Percentiles rank a stretch among this genome's conserved stretches.
Evolutionary conservation across 53 echinoderm and acorn worm species (phyloP).

Genomic region (Antedon mediterranea): DNA sequence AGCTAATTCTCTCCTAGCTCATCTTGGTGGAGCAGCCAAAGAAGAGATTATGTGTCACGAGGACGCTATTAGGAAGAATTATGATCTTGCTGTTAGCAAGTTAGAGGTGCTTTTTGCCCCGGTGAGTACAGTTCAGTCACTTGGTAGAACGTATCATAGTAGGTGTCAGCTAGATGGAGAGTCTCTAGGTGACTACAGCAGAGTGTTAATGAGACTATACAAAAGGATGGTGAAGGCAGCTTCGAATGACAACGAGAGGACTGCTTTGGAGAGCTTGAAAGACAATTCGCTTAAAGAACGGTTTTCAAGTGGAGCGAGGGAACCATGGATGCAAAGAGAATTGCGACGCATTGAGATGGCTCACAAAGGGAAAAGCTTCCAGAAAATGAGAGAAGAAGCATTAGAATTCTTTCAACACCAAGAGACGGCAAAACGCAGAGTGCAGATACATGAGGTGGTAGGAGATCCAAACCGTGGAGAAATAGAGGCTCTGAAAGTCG

Average conservation of each 20-base stretch:
- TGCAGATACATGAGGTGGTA: no score
- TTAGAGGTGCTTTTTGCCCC: conserved; percentile 17
- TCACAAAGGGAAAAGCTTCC: neutral
- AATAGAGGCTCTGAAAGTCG: no score
- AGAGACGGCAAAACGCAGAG: neutral
- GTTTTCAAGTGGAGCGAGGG: conserved; percentile 1
- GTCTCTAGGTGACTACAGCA: conserved; percentile 19
- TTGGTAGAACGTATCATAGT: conserved; percentile 19
- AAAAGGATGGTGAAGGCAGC: conserved; percentile 14
- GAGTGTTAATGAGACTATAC: conserved; percentile 13
- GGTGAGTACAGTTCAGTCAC: conserved; percentile 7
- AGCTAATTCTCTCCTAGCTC: conserved; percentile 8
- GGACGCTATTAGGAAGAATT: neutral
- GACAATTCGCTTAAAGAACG: conserved; percentile 3
- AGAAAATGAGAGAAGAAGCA: conserved; percentile 4
- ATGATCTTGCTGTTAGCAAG: neutral
- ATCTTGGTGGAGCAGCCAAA: conserved; percentile 17
- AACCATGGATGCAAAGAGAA: conserved; percentile 14
- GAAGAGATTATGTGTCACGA: conserved; percentile 16
- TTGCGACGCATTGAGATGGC: conserved; percentile 12
- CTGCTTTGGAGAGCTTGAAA: conserved; percentile 7
- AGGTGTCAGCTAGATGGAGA: conserved; percentile 16
- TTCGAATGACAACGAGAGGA: neutral
- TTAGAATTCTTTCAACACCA: neutral
- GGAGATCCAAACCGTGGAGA: no score